Evolutionary conservation across 1,140 invertebrate genomes (phyloP).

Genomic region (Hydropsyche tenuis): DNA sequence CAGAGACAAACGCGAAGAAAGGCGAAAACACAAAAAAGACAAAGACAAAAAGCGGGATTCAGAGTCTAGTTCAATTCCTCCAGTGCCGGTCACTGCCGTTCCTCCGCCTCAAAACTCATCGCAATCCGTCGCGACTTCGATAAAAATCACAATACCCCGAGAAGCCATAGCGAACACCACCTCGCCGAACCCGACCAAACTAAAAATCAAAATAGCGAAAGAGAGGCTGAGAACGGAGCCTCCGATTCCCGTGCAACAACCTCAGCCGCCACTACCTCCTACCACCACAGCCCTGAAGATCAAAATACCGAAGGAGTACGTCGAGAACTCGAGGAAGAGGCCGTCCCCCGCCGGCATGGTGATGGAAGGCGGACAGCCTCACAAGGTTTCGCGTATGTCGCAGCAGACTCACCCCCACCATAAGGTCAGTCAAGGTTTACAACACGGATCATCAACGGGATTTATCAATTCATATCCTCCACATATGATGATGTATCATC

Average conservation of each 20-base stretch:
- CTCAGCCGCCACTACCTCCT: not conserved
- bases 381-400: constrained; percentile 51
- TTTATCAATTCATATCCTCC: constrained; percentile 7
- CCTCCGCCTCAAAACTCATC: constrained; percentile 27
- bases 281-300: constrained; percentile 56
- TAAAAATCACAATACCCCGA: constrained; percentile 58
- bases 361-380: constrained; percentile 51
- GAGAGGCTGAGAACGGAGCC: constrained; percentile 59
- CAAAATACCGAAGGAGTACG: constrained; percentile 60
- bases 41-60: constrained; percentile 56
- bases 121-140: constrained; percentile 48
- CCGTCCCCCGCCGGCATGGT: constrained; percentile 43
- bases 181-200: constrained; percentile 49
- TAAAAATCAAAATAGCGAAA: constrained; percentile 62
- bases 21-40: constrained; percentile 62
- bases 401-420: constrained; percentile 29
- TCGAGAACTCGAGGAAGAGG: constrained; percentile 57
- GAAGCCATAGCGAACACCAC: constrained; percentile 54
- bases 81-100: constrained; percentile 16
- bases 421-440: constrained; percentile 35
- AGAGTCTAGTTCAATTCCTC: constrained; percentile 34
- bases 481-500: constrained; percentile 25
- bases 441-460: not conserved
- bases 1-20: constrained; percentile 60
- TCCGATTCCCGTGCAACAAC: constrained; percentile 48